A percentile compares a stretch with the other conserved stretches of the same genome.
These are phyloP conservation scores for Xylocopa sonorina DNA, from an alignment of 1,140 invertebrate genomes.

Conservation along the genomic window DNA sequence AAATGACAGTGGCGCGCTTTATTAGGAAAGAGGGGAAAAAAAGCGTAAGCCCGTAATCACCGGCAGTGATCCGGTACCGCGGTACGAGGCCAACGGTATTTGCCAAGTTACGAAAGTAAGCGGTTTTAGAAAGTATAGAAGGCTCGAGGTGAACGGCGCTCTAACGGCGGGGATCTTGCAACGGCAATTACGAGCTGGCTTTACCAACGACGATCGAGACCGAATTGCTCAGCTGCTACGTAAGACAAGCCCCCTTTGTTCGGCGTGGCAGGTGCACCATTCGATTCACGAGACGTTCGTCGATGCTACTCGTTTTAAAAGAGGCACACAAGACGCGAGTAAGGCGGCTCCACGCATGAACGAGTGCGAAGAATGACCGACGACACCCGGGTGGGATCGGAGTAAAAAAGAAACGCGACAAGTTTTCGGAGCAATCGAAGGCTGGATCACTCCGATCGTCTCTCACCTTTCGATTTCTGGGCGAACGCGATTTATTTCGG, in stretches of 20 bases:
- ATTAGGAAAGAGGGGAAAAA: background rate
- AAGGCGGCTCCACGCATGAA: too few relatives aligned
- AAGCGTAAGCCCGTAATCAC: constrained; percentile 28
- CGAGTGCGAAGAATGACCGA: background rate
- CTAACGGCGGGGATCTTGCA: constrained; percentile 56
- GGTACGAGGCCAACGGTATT: constrained; percentile 56
- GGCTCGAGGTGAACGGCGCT: constrained; percentile 74
- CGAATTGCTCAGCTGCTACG: constrained; percentile 7
- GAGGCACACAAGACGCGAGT: too few relatives aligned
- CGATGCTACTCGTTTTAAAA: background rate
- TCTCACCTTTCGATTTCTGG: too few relatives aligned
- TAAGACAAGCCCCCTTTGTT: background rate
- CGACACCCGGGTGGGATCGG: background rate
- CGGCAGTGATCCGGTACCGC: constrained; percentile 29
- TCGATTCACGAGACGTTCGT: background rate
- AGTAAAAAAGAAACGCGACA: background rate
- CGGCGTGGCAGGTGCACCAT: constrained; percentile 33
- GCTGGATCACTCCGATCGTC: too few relatives aligned
- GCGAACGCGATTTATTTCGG: constrained; percentile 8
- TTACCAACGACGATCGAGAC: constrained; percentile 36
- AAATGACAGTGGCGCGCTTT: constrained; percentile 24
- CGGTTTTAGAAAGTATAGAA: constrained; percentile 82
- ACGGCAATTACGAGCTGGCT: constrained; percentile 53
- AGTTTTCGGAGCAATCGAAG: background rate
- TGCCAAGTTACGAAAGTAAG: constrained; percentile 80